Base-by-base conservation (phyloP, 2,888 invertebrate genomes). In the Branchellion lobata region DNA sequence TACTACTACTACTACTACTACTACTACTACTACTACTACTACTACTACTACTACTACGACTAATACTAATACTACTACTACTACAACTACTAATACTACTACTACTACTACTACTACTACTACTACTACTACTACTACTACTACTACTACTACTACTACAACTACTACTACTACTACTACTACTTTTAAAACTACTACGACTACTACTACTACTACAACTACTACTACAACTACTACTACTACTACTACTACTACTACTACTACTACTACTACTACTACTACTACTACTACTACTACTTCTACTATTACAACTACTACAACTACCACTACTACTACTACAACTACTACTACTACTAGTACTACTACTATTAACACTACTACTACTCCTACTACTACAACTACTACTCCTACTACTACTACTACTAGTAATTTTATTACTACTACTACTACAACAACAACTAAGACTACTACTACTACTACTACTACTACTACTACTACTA, bases 401-500 rank as follows among this genome's bases (percentile, higher is more conserved):
- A 8, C 18, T 47, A 47, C 68, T n/a, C 5, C 68, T 14, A 68
- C 11, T 14, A 68, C 68, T 68, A 8, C 8, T 68, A 11, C n/a
- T 68, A n/a, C 68, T 68, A 68, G 11, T 14, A 68, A 11, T 14
- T 14, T 8, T 14, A 68, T n/a, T 68, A 29, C 11, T 68, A 68
- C 68, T 68, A 68, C n/a, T 68, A 11, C 68, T 68, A 68, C n/a
- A 8, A 68, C 68, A 8, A 68, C 8, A 27, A 68, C n/a, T n/a
- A 29, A 11, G 5, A 29, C 8, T 68, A n/a, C 68, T 68, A n/a
- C n/a, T 68, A 29, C 68, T n/a, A 68, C 68, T 68, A 29, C 68
- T 68, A 29, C 68, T 68, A 68, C 68, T 68, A 14, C 68, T 68
- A 29, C 68, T 68, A n/a, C 68, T 68, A 68, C 68, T 68, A 68